These are phyloP conservation scores for Drosophila macrothrix DNA, from an alignment of 2,888 invertebrate genomes.

Conservation along the genomic window DNA sequence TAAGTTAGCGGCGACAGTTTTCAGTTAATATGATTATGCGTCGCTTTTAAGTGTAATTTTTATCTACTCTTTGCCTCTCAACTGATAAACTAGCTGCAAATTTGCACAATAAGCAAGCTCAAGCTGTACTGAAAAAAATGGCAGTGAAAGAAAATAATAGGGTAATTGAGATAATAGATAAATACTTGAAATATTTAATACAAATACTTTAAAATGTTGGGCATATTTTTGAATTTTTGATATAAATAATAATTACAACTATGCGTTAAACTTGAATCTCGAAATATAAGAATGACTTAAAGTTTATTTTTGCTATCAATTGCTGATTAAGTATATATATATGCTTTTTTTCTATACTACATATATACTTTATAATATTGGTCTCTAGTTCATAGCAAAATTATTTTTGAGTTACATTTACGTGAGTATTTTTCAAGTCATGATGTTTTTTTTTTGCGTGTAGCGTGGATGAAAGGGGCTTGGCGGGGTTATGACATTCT, in stretches of 20 bases:
- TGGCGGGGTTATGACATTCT: conserved; percentile 31
- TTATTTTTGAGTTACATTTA: neutral
- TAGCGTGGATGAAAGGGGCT: neutral
- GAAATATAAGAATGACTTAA: neutral
- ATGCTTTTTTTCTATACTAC: too few relatives aligned
- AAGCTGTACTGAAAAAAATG: neutral
- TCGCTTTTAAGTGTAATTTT: conserved; percentile 51
- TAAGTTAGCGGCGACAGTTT: conserved; percentile 74
- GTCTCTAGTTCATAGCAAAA: neutral
- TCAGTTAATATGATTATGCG: conserved; percentile 73
- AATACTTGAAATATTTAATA: neutral
- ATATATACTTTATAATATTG: too few relatives aligned
- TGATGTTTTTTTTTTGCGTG: neutral
- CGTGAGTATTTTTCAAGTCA: neutral
- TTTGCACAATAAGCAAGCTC: conserved; percentile 56
- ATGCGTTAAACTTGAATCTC: too few relatives aligned
- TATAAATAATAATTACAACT: neutral
- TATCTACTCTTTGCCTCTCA: neutral
- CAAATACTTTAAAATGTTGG: too few relatives aligned
- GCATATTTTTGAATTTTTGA: neutral
- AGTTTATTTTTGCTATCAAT: neutral
- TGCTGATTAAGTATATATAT: neutral
- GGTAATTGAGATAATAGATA: too few relatives aligned
- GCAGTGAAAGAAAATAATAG: neutral
- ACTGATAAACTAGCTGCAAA: conserved; percentile 35